These are phyloP conservation scores for Leucosticte australis DNA, from an alignment of 2,113 vertebrate species.

Conservation along the genomic window DNA sequence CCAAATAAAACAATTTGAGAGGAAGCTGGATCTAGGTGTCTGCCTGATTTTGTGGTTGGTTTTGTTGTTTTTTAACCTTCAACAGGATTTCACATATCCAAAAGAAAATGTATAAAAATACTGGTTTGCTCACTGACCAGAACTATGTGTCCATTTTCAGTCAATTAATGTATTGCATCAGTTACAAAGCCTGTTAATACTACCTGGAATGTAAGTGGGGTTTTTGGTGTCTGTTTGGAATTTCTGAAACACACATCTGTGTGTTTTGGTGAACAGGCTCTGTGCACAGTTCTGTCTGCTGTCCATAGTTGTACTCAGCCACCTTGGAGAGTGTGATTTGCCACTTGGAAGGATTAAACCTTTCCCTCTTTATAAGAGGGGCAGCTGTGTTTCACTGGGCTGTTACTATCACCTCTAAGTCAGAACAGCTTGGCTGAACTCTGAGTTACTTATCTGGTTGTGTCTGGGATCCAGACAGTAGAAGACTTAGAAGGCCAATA, in stretches of 20 bases:
- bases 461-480: not conserved
- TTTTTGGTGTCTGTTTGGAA: not conserved
- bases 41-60: not conserved
- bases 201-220: not conserved
- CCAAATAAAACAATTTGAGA: constrained; percentile 64
- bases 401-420: not conserved
- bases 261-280: not conserved
- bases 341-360: not conserved
- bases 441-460: fast-evolving
- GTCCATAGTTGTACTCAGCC: not conserved
- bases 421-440: not conserved
- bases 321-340: not conserved
- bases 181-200: not conserved
- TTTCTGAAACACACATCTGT: not conserved
- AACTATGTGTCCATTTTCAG: not conserved
- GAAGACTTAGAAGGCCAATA: not conserved
- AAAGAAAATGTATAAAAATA: not conserved
- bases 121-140: not conserved
- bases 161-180: not conserved
- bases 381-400: not conserved
- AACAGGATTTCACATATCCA: not conserved
- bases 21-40: constrained; percentile 32
- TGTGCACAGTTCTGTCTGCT: not conserved
- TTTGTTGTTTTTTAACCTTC: not conserved
- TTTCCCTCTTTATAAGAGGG: not conserved